Base-by-base conservation (phyloP, 1,140 invertebrate species). In the Drosophila repleta region DNA sequence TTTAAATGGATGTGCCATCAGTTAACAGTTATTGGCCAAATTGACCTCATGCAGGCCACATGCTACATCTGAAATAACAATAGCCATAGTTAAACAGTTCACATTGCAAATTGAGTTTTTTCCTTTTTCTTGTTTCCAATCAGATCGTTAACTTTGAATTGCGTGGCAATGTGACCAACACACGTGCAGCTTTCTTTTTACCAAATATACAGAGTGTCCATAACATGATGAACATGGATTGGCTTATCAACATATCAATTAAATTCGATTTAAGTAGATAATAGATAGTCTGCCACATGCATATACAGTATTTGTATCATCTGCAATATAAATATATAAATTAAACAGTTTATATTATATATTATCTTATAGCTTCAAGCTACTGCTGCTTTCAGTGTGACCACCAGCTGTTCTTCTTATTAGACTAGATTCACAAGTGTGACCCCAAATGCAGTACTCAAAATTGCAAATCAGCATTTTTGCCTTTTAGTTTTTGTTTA, bases 1-100 rank as follows among this genome's bases (percentile, higher is more conserved):
- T 57, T 74, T 74, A 74, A 74, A 74, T 74, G 71, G 70, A 74
- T 68, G 70, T 32, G 65, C 57, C 37, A 60, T 67, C 56, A 68
- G 37, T 58, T 67, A 61, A 61, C 55, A 48, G 26, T 29, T 15
- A n/a, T 51, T 51, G n/a, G 49, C 15, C n/a, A 51, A n/a, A 51
- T 24, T 48, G 53, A 15, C 21, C 21, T 6, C 26, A 29, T 7
- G 32, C 32, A 35, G 32, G 39, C 26, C 35, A 26, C 20, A 64
- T 35, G 64, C 45, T 18, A 15, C 53, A 45, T 29, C 24, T 45
- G 55, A 17, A 11, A 43, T 26, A 43, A 41, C n/a, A 46, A 43
- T 53, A 10, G 15, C 15, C 29, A 26, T 37, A 29, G 13, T 43
- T 43, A 62, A 62, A 39, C 21, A 26, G 24, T 53, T 63, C 11